phyloP scores from a whole-genome alignment of 2,113 vertebrate genomes.

The Aix galericulata region DNA sequence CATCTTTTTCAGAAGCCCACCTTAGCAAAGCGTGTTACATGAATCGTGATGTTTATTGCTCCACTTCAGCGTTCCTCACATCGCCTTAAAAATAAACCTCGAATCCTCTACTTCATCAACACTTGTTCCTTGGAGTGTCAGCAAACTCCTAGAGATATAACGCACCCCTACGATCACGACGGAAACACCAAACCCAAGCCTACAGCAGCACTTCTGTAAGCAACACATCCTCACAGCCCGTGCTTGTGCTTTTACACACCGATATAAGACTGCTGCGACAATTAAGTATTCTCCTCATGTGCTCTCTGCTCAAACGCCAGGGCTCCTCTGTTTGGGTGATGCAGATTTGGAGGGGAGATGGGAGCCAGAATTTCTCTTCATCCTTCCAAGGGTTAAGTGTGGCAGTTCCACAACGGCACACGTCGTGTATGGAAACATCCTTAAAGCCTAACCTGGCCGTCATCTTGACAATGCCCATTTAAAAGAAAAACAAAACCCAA shows the following conservation, averaged over 20 bases:
- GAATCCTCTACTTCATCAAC: not conserved
- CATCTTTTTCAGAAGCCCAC: not conserved
- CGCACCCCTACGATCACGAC: not conserved
- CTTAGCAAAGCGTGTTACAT: not conserved
- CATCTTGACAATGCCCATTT: not conserved
- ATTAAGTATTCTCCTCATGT: not conserved
- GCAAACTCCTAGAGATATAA: not conserved
- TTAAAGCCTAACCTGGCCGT: not conserved
- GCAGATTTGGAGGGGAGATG: not conserved
- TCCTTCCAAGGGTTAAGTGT: not conserved
- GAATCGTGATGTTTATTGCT: not conserved
- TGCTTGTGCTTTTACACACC: not conserved
- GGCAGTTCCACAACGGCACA: not conserved
- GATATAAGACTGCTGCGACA: accelerated
- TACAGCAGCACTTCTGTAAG: not conserved
- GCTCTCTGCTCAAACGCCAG: not conserved
- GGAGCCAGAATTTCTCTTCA: not conserved
- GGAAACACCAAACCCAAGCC: not conserved
- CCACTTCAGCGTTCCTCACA: not conserved
- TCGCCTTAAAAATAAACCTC: not conserved
- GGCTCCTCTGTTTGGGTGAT: not conserved
- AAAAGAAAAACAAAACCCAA: not conserved
- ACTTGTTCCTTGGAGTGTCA: not conserved
- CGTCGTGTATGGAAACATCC: not conserved
- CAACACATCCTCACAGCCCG: not conserved